Evolutionary conservation across 2,113 vertebrate species (phyloP), one percentile per base, ranked within the genome.

Genomic region (Peromyscus polionotus): DNA sequence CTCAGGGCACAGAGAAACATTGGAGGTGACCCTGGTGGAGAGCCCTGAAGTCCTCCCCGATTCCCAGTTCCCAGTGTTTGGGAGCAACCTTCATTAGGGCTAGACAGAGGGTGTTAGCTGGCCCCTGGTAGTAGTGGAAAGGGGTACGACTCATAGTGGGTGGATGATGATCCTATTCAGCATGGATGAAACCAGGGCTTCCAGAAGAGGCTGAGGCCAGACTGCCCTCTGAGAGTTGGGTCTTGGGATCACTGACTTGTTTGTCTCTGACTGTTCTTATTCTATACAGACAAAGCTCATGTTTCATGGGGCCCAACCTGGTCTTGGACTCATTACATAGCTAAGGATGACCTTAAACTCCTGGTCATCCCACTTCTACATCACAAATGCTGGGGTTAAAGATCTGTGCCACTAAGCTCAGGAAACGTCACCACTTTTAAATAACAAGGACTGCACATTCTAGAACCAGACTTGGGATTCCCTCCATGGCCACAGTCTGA

Each of bases 121-220:
- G 26, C 33, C 83, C 36, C 20, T 0, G 10, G 36, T 36, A 11
- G 67, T 3, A 31, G 19, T 2, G 24, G n/a, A 39, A 67, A 7
- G 5, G 59, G 2, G 24, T 22, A 1, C 4, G n/a, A n/a, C 22
- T 17, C 4, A 20, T 16, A 36, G 36, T 3, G 16, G 36, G 20
- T 39, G 70, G 70, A n/a, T 72, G 17, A 20, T 20, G 70, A 8
- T 19, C 70, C 70, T 72, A 36, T 0, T 72, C 70, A 72, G 19
- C 12, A 1, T 68, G 42, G 17, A 28, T 0, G 31, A 28, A 28
- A 10, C 42, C 42, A 57, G 4, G 4, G 31, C 28, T 31, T 36
- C 31, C 0, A 0, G 19, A 31, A 33, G 5, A 48, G 0, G 5
- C 0, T 3, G 36, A 45, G 1, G 9, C 28, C 12, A 1, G 28